Evolutionary conservation across 2,113 vertebrate genomes (phyloP).

Genomic region (Phyllostomus discolor): DNA sequence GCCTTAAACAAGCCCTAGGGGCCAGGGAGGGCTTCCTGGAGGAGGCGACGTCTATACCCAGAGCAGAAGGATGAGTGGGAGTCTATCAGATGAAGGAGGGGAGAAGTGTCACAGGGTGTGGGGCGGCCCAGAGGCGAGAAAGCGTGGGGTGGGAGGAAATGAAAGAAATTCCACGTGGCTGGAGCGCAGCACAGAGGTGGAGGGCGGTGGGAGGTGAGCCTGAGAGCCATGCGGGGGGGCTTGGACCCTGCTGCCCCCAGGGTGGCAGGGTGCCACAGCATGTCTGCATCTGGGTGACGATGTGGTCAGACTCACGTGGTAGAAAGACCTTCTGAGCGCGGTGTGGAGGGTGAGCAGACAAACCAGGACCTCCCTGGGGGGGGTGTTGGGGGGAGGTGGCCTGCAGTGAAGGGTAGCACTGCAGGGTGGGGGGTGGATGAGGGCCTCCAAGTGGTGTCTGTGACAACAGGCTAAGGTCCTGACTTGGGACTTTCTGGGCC

Average conservation of each 20-base stretch:
- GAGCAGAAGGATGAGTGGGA: neutral
- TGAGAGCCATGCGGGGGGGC: neutral
- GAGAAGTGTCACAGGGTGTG: neutral
- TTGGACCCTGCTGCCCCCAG: neutral
- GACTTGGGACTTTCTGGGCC: neutral
- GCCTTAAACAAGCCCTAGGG: neutral
- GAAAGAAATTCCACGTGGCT: neutral
- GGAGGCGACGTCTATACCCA: neutral
- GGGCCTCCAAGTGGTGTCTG: neutral
- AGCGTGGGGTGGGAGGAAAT: neutral
- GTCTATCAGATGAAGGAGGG: neutral
- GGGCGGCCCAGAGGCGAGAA: neutral
- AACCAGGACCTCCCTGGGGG: neutral
- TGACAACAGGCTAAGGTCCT: neutral
- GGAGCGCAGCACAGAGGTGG: neutral
- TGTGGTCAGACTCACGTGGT: neutral
- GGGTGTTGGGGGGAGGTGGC: neutral
- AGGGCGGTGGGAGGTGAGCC: neutral
- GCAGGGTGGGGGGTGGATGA: neutral
- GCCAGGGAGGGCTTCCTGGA: conserved; percentile 34
- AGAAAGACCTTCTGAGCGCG: fast-evolving
- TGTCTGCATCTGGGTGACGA: neutral
- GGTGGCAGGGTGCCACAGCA: neutral
- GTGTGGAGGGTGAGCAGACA: neutral
- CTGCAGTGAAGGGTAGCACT: neutral